These are phyloP conservation scores for Hypotaenidia philippensis DNA, from an alignment of 2,797 vertebrate species.

Conservation along the genomic window DNA sequence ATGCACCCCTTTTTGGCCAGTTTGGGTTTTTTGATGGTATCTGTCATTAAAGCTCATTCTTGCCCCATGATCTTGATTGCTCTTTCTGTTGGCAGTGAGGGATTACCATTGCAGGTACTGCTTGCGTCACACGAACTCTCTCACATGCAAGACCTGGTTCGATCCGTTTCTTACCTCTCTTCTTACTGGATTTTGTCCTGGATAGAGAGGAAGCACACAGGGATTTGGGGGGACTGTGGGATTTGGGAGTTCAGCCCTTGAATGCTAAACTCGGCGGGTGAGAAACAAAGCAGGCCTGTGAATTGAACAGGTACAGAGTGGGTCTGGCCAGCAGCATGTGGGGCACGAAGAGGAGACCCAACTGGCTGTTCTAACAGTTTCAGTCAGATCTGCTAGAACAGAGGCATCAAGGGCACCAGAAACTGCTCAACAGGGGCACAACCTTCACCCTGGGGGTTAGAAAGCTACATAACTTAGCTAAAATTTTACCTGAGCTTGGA, in stretches of 20 bases:
- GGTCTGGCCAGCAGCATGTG: not conserved
- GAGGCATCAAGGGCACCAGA: not conserved
- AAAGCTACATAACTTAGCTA: not conserved
- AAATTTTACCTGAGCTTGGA: not conserved
- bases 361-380: not conserved
- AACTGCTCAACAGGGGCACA: not conserved
- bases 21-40: not conserved
- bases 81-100: not conserved
- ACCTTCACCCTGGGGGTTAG: not conserved
- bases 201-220: fast-evolving
- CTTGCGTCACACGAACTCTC: not conserved
- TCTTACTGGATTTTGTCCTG: not conserved
- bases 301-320: not conserved
- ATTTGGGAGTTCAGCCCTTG: not conserved
- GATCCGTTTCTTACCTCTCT: not conserved
- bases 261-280: too few species aligned
- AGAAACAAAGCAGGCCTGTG: fast-evolving
- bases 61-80: not conserved
- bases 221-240: not conserved
- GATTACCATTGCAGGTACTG: not conserved
- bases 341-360: not conserved
- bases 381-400: not conserved
- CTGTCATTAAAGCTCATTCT: not conserved
- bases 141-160: not conserved
- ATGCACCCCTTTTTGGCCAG: not conserved